Evolutionary conservation across 2,888 invertebrate species (phyloP), one percentile per base, ranked within the genome.

Genomic region (Latheticus oryzae): DNA sequence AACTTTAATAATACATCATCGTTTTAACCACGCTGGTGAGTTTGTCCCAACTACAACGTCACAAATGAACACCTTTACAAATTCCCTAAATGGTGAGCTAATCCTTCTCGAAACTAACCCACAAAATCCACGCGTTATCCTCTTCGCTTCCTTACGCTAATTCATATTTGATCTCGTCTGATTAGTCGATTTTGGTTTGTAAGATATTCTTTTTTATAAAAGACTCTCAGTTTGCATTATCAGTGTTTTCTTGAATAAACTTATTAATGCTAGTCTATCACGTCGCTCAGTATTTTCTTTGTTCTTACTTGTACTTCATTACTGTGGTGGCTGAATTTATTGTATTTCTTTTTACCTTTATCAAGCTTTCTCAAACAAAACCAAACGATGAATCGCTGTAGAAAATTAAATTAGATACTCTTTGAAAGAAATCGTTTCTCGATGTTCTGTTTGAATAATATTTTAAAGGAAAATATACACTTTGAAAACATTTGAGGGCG

Each of bases 271-370:
- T 21, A 30, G 51, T 30, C 28, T 30, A 40, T 40, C 30, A 24
- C 19, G 11, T 19, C 16, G 16, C 15, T 32, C n/a, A n/a, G 40
- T 23, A 26, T 52, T 52, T 40, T 38, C 52, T 52, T 52, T 52
- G 30, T 30, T 52, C 42, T 42, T 32, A 23, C 32, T 17, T 12
- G 42, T 40, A 52, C 30, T 52, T 52, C 52, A 52, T 52, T 52
- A 52, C 33, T 32, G 52, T 35, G 42, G 52, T 38, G 9, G 24
- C 32, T 33, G 52, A 42, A 52, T 52, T 52, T 52, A 52, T 52
- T 42, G 52, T 52, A 52, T 52, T 52, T 19, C 40, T 40, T 48
- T 48, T 35, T 48, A 48, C 37, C 37, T 48, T 48, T 48, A 48
- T 48, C 37, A 35, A 35, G 26, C 35, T 32, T 48, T 26, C 28